Percentiles rank a stretch among this genome's conserved stretches.
Evolutionary conservation across 1,140 invertebrate species (phyloP).

Genomic region (Hylaeus anthracinus): DNA sequence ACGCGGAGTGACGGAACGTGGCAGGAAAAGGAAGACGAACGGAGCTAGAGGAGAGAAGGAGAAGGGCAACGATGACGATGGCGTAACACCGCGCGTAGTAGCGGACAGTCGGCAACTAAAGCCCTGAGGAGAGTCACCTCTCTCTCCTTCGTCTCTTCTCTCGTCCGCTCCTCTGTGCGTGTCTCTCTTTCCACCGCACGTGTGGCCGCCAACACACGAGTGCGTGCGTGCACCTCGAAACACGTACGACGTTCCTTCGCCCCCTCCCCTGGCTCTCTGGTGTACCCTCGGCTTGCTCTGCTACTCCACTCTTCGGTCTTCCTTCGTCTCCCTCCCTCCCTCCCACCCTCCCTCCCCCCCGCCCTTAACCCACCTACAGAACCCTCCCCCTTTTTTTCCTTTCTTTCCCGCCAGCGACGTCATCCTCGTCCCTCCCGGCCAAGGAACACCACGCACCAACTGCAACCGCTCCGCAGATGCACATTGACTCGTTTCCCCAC

Average conservation of each 20-base stretch:
- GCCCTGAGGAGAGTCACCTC: slow-evolving; percentile 72
- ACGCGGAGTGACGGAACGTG: slow-evolving; percentile 1
- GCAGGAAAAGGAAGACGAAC: slow-evolving; percentile 17
- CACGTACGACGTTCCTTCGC: slow-evolving; percentile 46
- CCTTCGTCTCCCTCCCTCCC: not conserved
- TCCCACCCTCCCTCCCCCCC: slow-evolving; percentile 25
- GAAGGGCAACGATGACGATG: slow-evolving; percentile 57
- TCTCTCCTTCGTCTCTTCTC: slow-evolving; percentile 66
- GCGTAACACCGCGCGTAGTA: slow-evolving; percentile 70
- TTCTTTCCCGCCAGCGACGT: slow-evolving; percentile 1
- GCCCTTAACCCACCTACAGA: slow-evolving; percentile 59
- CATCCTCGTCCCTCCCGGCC: slow-evolving; percentile 32
- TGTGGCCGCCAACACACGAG: slow-evolving; percentile 54
- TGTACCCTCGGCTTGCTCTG: slow-evolving; percentile 30
- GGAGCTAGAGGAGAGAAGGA: slow-evolving; percentile 19
- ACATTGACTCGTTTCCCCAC: slow-evolving; percentile 15
- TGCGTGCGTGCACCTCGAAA: slow-evolving; percentile 53
- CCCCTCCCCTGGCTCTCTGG: not conserved
- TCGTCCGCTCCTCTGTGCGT: slow-evolving; percentile 60
- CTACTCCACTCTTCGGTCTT: slow-evolving; percentile 7
- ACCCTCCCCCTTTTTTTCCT: slow-evolving; percentile 37
- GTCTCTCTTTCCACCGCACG: slow-evolving; percentile 63
- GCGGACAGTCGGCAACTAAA: slow-evolving; percentile 75
- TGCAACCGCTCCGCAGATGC: slow-evolving; percentile 62
- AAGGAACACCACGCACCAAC: slow-evolving; percentile 53